Evolutionary conservation across 1,140 invertebrate species (phyloP).

Genomic region (Heterodera schachtii): DNA sequence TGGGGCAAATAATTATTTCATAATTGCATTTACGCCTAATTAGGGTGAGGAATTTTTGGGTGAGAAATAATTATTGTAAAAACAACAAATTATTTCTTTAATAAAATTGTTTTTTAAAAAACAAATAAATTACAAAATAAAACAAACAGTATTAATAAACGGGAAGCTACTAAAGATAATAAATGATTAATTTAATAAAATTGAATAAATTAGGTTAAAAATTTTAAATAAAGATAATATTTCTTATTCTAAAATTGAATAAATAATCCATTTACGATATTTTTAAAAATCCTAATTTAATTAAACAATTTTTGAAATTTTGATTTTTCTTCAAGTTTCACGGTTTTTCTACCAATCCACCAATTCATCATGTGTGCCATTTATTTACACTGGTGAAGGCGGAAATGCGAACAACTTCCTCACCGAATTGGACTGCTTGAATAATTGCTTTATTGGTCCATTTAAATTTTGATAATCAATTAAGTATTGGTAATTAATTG

Average conservation of each 20-base stretch:
- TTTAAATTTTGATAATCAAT: constrained; percentile 29
- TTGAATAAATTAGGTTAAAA: too few species aligned
- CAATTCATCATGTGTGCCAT: constrained; percentile 36
- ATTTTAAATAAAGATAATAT: too few species aligned
- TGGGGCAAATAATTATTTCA: neutral
- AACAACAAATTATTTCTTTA: too few species aligned
- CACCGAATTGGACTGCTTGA: constrained; percentile 42
- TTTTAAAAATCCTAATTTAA: neutral
- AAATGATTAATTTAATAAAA: too few species aligned
- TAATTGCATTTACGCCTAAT: too few species aligned
- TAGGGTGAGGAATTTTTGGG: neutral
- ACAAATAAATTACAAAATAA: neutral
- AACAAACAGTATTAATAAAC: too few species aligned
- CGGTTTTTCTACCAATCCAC: constrained; percentile 36
- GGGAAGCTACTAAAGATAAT: too few species aligned
- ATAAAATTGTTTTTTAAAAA: neutral
- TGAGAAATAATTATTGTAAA: neutral
- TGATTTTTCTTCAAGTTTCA: constrained; percentile 24
- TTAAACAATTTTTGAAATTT: neutral
- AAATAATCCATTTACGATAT: too few species aligned
- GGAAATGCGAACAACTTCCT: constrained; percentile 44
- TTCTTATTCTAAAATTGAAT: too few species aligned
- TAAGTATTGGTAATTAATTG: constrained; percentile 3
- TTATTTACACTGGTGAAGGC: constrained; percentile 37
- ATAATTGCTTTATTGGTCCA: constrained; percentile 40